phyloP scores from a whole-genome alignment of 2,888 invertebrate genomes.

The Caprella mutica region DNA sequence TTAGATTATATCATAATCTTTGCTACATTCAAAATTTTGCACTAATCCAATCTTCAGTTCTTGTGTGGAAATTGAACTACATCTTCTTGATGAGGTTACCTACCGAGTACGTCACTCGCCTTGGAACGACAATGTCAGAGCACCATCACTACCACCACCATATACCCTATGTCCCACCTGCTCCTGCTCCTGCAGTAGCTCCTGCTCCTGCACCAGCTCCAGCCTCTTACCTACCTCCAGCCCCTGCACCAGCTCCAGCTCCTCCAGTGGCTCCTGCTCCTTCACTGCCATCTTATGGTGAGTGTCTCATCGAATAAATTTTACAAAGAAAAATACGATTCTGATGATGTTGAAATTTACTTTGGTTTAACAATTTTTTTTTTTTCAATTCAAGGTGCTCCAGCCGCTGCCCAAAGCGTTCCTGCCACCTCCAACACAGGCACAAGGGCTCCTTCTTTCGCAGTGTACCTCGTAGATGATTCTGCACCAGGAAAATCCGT shows the following conservation, averaged over 20 bases:
- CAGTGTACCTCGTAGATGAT: not conserved
- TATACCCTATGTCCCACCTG: not conserved
- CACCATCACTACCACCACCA: constrained; percentile 9
- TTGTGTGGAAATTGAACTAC: not conserved
- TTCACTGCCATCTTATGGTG: not conserved
- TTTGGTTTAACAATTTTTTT: too few species aligned
- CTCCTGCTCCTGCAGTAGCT: not conserved
- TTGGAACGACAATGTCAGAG: not conserved
- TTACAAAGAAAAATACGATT: too few species aligned
- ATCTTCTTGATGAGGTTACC: not conserved
- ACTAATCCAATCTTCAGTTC: too few species aligned
- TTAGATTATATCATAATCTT: too few species aligned
- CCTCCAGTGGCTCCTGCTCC: not conserved
- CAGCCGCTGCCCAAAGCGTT: too few species aligned
- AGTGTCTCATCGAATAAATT: too few species aligned
- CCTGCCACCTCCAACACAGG: too few species aligned
- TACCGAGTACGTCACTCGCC: not conserved
- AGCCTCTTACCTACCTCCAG: not conserved
- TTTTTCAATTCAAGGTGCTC: too few species aligned
- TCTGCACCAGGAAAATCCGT: too few species aligned
- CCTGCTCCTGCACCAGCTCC: not conserved
- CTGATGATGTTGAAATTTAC: too few species aligned
- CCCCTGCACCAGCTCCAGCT: not conserved
- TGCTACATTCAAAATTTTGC: too few species aligned
- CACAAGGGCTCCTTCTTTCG: not conserved